Conservation (phyloP, 2,888 invertebrate species). For the Nesidiocoris tenuis region DNA sequence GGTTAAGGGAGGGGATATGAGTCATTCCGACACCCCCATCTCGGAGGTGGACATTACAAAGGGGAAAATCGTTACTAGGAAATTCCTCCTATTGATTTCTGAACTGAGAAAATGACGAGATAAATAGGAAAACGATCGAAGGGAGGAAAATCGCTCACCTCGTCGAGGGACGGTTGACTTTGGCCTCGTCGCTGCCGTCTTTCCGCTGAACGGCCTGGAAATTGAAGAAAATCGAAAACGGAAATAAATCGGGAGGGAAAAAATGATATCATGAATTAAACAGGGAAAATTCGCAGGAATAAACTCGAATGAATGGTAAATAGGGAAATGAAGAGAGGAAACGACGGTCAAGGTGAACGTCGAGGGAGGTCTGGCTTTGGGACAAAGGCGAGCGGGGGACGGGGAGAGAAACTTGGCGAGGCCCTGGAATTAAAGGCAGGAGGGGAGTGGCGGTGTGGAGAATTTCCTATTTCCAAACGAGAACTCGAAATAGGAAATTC, state of each 20-base stretch:
- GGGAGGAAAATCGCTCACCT: slow-evolving; percentile 20
- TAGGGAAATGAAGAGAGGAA: neutral
- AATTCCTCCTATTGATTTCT: neutral
- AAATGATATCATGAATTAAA: neutral
- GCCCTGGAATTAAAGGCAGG: neutral
- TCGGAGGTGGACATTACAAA: neutral
- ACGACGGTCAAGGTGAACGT: slow-evolving; percentile 14
- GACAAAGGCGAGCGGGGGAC: neutral
- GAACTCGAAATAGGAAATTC: neutral
- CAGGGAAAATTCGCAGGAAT: neutral
- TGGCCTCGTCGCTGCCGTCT: slow-evolving; percentile 21
- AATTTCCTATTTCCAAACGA: neutral
- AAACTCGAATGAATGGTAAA: neutral
- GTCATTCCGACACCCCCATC: neutral
- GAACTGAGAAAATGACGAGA: neutral
- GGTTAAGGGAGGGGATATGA: neutral
- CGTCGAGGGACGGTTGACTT: slow-evolving; percentile 23
- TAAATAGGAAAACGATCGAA: neutral
- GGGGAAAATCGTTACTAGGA: neutral
- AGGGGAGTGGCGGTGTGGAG: neutral
- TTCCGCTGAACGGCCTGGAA: slow-evolving; percentile 23
- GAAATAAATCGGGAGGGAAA: neutral
- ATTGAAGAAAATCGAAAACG: neutral
- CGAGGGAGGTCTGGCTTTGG: neutral
- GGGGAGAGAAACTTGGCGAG: neutral